These are phyloP conservation scores for Odocoileus virginianus DNA, from an alignment of 2,113 vertebrate genomes.

Conservation along the genomic window DNA sequence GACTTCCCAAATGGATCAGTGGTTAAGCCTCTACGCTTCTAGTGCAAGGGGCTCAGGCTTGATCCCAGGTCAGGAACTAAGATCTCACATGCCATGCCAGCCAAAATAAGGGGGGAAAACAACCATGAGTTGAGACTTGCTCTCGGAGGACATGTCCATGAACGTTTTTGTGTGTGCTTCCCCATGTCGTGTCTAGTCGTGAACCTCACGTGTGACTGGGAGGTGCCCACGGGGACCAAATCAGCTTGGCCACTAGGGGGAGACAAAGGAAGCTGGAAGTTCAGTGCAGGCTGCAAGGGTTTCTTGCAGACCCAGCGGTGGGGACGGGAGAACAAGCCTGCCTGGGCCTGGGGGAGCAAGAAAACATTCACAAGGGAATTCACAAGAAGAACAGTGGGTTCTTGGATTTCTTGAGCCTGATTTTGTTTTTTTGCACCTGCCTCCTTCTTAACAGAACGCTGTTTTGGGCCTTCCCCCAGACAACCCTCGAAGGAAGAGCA, in stretches of 20 bases:
- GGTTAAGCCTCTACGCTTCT: not conserved
- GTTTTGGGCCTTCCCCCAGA: not conserved
- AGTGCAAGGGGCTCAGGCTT: not conserved
- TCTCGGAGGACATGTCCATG: not conserved
- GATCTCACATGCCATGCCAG: not conserved
- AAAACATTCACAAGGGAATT: not conserved
- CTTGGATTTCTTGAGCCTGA: not conserved
- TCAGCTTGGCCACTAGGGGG: not conserved
- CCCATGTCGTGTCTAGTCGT: not conserved
- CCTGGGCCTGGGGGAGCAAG: not conserved
- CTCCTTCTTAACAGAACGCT: not conserved
- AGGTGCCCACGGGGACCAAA: not conserved
- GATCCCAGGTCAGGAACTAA: not conserved
- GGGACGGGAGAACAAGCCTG: not conserved
- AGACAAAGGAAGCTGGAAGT: not conserved
- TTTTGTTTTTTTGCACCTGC: not conserved
- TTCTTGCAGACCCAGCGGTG: not conserved
- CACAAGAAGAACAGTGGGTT: not conserved
- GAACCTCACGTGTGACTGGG: not conserved
- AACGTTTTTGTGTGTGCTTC: not conserved
- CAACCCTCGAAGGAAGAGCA: not conserved
- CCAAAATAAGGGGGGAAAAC: no score
- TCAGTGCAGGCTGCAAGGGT: no score
- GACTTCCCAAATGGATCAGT: not conserved
- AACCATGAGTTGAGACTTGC: not conserved